Base-by-base conservation (phyloP, 2,797 vertebrate genomes). In the Coracias cyanogaster region DNA sequence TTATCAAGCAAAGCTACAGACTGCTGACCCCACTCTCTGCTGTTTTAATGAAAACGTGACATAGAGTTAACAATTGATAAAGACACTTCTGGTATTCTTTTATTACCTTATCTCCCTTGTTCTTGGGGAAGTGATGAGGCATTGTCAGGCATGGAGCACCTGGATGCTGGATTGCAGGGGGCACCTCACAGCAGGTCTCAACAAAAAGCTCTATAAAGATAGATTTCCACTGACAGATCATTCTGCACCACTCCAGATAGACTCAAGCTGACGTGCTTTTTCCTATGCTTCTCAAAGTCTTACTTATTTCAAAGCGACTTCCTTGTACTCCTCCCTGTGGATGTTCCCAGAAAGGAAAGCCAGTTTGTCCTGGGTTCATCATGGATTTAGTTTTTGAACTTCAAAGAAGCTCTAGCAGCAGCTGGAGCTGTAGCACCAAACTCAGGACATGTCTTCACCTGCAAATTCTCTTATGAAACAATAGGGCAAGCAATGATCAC, bases 11-110 rank as follows among this genome's bases (percentile, higher is more conserved):
- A 95, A 97, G 81, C 52, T 95, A 84, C 91, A 97, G 83, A 80
- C 67, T 88, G 25, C 55, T 41, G 21, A 65, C 46, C 73, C 46
- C 26, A n/a, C 71, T 97, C 82, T 92, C 78, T 62, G 86, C 94
- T 91, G 86, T 92, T 97, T 96, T 96, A 96, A 94, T 85, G 82
- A 97, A 97, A 97, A 97, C 82, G 71, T 64, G 76, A 93, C 12
- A 6, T 39, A 81, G n/a, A 91, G 48, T 82, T 97, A 72, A 91
- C 91, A 95, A 77, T 48, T 94, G 93, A 95, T 97, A 97, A 93
- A 95, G 79, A 77, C 51, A 16, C 88, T 97, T 96, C 90, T 95
- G 91, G 69, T 21, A 21, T 92, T 96, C 74, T 86, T 97, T 96
- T 96, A 58, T 95, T 96, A 66, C 84, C 78, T 95, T 96, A 96